Conservation (phyloP, 2,797 vertebrate genomes). For the Danio choprae region DNA sequence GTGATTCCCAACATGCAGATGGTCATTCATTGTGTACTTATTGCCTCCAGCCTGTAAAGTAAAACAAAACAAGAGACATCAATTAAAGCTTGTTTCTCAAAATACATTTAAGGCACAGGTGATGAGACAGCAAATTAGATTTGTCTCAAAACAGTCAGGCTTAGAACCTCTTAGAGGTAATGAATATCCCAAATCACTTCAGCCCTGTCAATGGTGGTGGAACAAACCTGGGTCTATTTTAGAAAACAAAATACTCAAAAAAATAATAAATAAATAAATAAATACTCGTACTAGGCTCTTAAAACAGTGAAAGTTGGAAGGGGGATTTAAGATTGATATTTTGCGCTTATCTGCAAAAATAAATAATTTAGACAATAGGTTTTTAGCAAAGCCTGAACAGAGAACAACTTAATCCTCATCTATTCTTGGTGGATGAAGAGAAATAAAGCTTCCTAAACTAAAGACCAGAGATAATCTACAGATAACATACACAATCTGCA, state of each 20-base stretch:
- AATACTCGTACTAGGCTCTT: background rate
- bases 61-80: slow-evolving; percentile 44
- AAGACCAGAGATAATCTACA: background rate
- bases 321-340: background rate
- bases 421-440: slow-evolving; percentile 33
- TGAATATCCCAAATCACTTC: background rate
- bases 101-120: slow-evolving; percentile 11
- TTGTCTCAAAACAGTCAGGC: background rate
- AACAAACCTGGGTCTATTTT: background rate
- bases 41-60: slow-evolving; percentile 83
- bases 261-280: too few relatives aligned
- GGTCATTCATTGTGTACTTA: slow-evolving; percentile 93
- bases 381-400: background rate
- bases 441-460: slow-evolving; percentile 19
- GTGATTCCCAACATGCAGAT: slow-evolving; percentile 84
- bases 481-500: background rate
- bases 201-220: background rate
- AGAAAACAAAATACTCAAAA: slow-evolving; percentile 12
- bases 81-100: slow-evolving; percentile 18
- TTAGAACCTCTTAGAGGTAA: background rate
- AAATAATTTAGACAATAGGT: background rate
- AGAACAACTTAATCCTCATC: background rate
- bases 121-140: background rate
- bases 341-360: too few relatives aligned
- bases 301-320: background rate